phyloP scores from a whole-genome alignment of 2,797 vertebrate species.

The Gobionotothen gibberifrons region DNA sequence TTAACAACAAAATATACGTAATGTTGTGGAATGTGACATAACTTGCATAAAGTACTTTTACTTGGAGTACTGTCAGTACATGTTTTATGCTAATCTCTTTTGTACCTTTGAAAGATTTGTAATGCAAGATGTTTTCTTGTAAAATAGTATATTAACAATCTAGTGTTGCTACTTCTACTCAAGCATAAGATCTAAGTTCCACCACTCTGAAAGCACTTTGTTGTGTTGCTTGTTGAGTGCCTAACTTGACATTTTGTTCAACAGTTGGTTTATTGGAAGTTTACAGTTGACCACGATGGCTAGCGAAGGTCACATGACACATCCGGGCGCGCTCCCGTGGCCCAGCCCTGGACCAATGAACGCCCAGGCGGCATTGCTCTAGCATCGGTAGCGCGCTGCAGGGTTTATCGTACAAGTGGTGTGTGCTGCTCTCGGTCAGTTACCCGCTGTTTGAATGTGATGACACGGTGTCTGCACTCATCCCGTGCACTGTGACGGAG shows the following conservation, averaged over 20 bases:
- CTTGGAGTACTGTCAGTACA: neutral
- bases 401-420: constrained; percentile 31
- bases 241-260: constrained; percentile 25
- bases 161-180: too few species aligned
- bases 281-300: constrained; percentile 18
- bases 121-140: too few species aligned
- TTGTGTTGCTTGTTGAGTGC: neutral
- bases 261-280: constrained; percentile 64
- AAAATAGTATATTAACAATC: too few species aligned
- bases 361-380: constrained; percentile 33
- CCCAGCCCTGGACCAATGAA: constrained; percentile 61
- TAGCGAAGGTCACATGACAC: constrained; percentile 70
- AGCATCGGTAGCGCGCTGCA: constrained; percentile 60
- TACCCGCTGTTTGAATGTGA: constrained; percentile 15
- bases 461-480: neutral
- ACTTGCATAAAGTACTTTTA: neutral
- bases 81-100: too few species aligned
- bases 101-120: too few species aligned
- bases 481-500: neutral
- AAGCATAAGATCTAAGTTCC: neutral
- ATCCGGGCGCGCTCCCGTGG: constrained; percentile 69
- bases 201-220: neutral
- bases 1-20: neutral
- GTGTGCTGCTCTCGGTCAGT: constrained; percentile 13
- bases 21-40: too few species aligned